A percentile compares a stretch with the other conserved stretches of the same genome.
These are phyloP conservation scores for Phoxinus dragarum DNA, from an alignment of 2,797 vertebrate genomes.

Conservation along the genomic window DNA sequence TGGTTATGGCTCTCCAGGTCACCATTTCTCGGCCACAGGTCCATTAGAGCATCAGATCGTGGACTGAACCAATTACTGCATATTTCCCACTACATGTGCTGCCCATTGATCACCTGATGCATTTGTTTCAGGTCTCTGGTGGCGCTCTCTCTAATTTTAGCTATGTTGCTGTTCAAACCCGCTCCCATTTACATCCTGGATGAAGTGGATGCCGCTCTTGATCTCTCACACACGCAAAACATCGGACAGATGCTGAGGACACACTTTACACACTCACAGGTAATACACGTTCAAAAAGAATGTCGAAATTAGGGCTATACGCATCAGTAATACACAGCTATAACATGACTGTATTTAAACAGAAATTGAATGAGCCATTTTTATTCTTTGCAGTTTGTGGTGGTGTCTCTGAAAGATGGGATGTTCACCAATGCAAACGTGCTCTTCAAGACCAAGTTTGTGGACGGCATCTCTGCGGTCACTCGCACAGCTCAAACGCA, in stretches of 20 bases:
- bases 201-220: conserved; percentile 96
- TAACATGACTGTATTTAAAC: background rate
- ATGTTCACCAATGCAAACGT: conserved; percentile 99
- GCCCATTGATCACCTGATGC: background rate
- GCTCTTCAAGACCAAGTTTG: conserved; percentile 93
- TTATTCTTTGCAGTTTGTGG: conserved; percentile 84
- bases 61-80: background rate
- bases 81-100: conserved; percentile 14
- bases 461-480: conserved; percentile 91
- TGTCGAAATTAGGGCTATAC: background rate
- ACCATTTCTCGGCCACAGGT: conserved; percentile 10
- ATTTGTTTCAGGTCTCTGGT: conserved; percentile 86
- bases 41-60: conserved; percentile 30
- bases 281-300: conserved; percentile 54
- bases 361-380: background rate
- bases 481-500: conserved; percentile 80
- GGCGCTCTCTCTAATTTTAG: conserved; percentile 93
- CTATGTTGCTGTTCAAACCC: conserved; percentile 97
- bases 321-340: background rate
- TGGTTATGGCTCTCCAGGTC: conserved; percentile 23
- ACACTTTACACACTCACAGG: conserved; percentile 94
- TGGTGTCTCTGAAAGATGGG: conserved; percentile 97
- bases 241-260: conserved; percentile 95
- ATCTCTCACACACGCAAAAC: conserved; percentile 97
- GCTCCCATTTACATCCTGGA: conserved; percentile 98